Percentiles rank a stretch among this genome's conserved stretches.
phyloP scores from a whole-genome alignment of 2,888 invertebrate species.

The Drosophila basisetae region DNA sequence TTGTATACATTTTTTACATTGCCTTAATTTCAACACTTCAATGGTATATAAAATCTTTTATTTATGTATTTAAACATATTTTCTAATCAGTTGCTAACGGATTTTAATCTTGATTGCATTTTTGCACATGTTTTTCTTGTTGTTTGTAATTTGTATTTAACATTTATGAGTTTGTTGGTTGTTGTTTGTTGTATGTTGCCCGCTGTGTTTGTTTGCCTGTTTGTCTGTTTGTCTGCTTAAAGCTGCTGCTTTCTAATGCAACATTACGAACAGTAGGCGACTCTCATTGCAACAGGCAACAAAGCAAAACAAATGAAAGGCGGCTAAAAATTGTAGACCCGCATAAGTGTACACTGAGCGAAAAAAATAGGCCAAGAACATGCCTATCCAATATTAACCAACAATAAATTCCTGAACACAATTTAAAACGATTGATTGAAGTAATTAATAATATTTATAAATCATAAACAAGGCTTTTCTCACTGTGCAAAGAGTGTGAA shows the following conservation, averaged over 20 bases:
- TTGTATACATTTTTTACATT: not conserved
- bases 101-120: constrained; percentile 10
- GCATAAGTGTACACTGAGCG: constrained; percentile 16
- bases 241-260: constrained; percentile 55
- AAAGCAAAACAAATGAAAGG: constrained; percentile 42
- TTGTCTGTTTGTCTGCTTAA: constrained; percentile 25
- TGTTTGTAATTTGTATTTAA: constrained; percentile 5
- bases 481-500: not conserved
- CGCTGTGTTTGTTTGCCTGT: constrained; percentile 16
- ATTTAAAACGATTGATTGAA: not conserved
- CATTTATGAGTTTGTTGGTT: constrained; percentile 31
- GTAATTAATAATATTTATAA: not conserved
- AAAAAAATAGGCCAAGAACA: not conserved
- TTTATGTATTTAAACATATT: constrained; percentile 1
- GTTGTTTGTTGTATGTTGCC: not conserved
- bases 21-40: not conserved
- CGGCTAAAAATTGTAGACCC: constrained; percentile 36
- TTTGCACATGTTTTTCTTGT: constrained; percentile 1
- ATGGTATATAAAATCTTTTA: not conserved
- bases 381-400: not conserved
- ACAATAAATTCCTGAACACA: not conserved
- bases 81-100: constrained; percentile 16
- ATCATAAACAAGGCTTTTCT: not conserved
- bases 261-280: constrained; percentile 46
- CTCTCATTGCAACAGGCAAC: constrained; percentile 18